These are phyloP conservation scores for Neoarius graeffei DNA, from an alignment of 2,113 vertebrate genomes.

Conservation along the genomic window DNA sequence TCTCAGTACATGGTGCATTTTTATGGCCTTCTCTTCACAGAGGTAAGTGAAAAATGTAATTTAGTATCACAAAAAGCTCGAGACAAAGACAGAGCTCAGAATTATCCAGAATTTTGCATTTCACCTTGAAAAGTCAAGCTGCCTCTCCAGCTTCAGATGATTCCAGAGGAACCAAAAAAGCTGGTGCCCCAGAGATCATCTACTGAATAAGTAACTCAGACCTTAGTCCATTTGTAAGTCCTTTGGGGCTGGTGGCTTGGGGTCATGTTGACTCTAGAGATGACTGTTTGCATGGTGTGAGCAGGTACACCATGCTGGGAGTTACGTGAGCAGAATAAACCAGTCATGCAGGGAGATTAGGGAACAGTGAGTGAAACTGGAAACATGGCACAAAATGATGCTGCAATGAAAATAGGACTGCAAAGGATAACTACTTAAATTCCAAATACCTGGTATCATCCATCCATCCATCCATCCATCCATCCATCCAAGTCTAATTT, in stretches of 20 bases:
- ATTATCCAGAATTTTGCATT: slow-evolving; percentile 32
- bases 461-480: background rate
- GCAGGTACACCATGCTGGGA: background rate
- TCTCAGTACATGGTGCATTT: slow-evolving; percentile 19
- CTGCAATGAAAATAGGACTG: background rate
- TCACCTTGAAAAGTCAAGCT: background rate
- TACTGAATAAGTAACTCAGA: background rate
- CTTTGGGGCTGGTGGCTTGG: background rate
- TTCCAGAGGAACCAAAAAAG: background rate
- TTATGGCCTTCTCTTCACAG: slow-evolving; percentile 20
- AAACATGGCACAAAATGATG: background rate
- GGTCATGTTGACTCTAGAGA: background rate
- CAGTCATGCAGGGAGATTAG: background rate
- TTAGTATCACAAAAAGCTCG: slow-evolving; percentile 40
- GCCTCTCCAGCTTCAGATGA: background rate
- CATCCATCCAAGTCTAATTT: background rate
- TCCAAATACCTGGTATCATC: background rate
- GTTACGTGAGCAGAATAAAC: background rate
- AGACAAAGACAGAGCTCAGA: slow-evolving; percentile 35
- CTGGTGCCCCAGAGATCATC: background rate
- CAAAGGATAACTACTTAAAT: background rate
- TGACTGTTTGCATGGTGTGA: background rate
- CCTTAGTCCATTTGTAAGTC: background rate
- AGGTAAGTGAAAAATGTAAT: slow-evolving; percentile 35
- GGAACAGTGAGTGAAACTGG: background rate